phyloP scores from a whole-genome alignment of 2,113 vertebrate genomes.

The Cryptomyrus ogoouensis region DNA sequence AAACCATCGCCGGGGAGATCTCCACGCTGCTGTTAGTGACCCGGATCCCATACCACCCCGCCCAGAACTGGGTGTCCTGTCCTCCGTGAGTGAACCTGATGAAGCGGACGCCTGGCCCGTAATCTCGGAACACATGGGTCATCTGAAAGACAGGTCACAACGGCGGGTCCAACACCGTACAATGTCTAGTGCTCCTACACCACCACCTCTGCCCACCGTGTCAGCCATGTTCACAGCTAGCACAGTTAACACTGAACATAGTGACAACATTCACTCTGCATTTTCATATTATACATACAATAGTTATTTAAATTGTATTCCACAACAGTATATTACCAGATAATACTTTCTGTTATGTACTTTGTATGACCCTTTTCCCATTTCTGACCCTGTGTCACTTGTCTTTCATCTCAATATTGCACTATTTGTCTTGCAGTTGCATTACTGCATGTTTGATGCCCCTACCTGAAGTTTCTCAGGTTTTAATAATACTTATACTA shows the following conservation, averaged over 20 bases:
- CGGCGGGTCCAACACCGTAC: not conserved
- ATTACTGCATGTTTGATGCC: not conserved
- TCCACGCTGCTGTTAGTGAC: slow-evolving; percentile 81
- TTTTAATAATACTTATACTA: not conserved
- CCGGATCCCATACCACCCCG: slow-evolving; percentile 81
- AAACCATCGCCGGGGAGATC: slow-evolving; percentile 46
- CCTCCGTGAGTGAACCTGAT: slow-evolving; percentile 79
- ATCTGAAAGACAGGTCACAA: slow-evolving; percentile 58
- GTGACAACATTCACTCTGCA: not conserved
- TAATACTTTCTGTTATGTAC: not conserved
- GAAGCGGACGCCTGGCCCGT: slow-evolving; percentile 74
- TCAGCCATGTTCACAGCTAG: not conserved
- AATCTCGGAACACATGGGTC: slow-evolving; percentile 74
- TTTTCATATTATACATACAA: not conserved
- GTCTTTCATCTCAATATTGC: not conserved
- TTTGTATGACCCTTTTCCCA: not conserved
- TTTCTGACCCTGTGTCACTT: not conserved
- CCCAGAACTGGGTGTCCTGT: slow-evolving; percentile 78
- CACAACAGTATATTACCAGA: not conserved
- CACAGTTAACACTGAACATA: not conserved
- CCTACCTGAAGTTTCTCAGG: too few relatives aligned
- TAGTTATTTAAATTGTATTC: not conserved
- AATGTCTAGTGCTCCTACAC: not conserved
- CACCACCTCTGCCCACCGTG: not conserved
- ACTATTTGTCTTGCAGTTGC: not conserved